Evolutionary conservation across 1,140 invertebrate species (phyloP), one percentile per base, ranked within the genome.

Genomic region (Ips nitidus): DNA sequence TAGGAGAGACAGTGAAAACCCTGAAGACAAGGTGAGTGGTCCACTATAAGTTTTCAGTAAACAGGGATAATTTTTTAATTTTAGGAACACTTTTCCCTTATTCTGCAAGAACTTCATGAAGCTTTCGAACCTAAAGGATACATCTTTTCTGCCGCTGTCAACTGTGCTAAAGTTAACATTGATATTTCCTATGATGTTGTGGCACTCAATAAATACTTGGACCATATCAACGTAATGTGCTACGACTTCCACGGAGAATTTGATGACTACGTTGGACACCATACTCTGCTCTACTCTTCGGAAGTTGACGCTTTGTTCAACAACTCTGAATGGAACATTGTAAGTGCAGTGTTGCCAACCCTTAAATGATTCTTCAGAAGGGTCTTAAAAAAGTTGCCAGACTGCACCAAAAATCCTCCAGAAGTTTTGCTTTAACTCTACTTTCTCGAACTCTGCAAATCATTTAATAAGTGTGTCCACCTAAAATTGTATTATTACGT

Each of bases 131-230:
- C 71, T 3, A 59, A 73, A 41, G 70, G 71, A 43, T 72, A 66
- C 22, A 41, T 77, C 2, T 53, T 77, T 4, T 68, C 73, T 8
- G 69, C 71, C 37, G 74, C 76, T 5, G 72, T 75, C 22, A 72
- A 68, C 53, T 71, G 71, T 6, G 65, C 57, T 55, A 59, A 70
- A 50, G 42, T 45, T n/a, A 87, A 63, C 50, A 73, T 76, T 36
- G 67, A 91, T 65, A 90, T 91, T 65, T 93, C 93, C 39, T 95
- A 95, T 75, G 92, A 96, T 75, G 92, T 96, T 2, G 89, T 91
- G 1, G 92, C 94, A 83, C 91, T 82, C 94, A 75, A 45, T 55
- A 78, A 82, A 69, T 75, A 81, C 52, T 75, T 90, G n/a, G 86
- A 91, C 75, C 86, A 86, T 66, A 82, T 91, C 8, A 89, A 89